Base-by-base conservation (phyloP, 2,797 vertebrate species). In the Syngnathus rostellatus region DNA sequence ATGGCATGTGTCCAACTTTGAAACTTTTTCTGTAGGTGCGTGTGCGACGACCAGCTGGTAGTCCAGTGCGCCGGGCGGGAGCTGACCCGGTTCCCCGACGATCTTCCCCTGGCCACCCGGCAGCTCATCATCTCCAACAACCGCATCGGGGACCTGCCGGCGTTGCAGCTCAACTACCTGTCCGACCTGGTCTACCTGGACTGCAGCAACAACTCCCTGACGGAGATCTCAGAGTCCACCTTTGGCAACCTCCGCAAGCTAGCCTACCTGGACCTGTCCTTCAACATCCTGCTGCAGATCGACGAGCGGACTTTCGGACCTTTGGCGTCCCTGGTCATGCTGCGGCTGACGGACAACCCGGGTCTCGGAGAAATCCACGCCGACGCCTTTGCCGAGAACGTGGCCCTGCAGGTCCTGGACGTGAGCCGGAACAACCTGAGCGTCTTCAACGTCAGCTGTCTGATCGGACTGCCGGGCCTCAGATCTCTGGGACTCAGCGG, bases 101-200 rank as follows among this genome's bases (percentile, higher is more conserved):
- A 91, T 77, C 84, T 98, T 38, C 95, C 95, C 0, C 89, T 98
- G 76, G 91, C 92, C 72, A 97, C 94, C 68, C 91, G 95, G 79
- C 93, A 94, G 84, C 92, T 99, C 72, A 91, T 93, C 77, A 86
- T 98, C 79, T 91, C 90, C 0, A 86, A 88, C 69, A 98, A 98
- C 89, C 91, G 87, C 1, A 77, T 99, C 73, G 83, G 86, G 0
- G 94, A 92, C 60, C 85, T 99, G 43, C 94, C 94, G 0, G 86
- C 94, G 1, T 83, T 98, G 81, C 92, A 93, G 72, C 77, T 98
- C 73, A 95, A 94, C 86, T 94, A 95, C 83, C 88, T 99, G 86
- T 93, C 92, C 58, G 95, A 99, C 70, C 86, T 99, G 73, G 92
- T 98, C 19, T 97, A 97, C 65, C 78, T 98, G 87, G 96, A 98